Evolutionary conservation across 2,797 vertebrate genomes (phyloP), one percentile per base, ranked within the genome.

Genomic region (Gobio occitaniae): DNA sequence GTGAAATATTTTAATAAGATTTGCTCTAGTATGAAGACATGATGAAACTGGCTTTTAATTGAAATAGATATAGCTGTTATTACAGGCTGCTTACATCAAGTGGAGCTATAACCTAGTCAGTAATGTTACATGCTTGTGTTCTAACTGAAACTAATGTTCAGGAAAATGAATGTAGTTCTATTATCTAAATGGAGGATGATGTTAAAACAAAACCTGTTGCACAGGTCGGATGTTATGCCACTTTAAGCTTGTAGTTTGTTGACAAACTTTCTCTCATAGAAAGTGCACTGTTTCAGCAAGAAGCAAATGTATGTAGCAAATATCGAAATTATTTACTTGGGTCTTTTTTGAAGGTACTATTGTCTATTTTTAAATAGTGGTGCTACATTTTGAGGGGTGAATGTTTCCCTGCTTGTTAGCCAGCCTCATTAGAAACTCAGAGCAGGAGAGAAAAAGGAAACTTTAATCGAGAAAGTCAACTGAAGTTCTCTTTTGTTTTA

Each of bases 31-130:
- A n/a, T 80, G 82, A 66, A 80, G 65, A 83, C 70, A 61, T 29
- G 66, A 71, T 72, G 41, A 86, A 71, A 78, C 63, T 87, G 77
- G 83, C 85, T 80, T 88, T 89, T 89, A 85, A 83, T 80, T 78
- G 32, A 59, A 71, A 54, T 48, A 80, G n/a, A 80, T 48, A 78
- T 38, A 47, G 79, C 83, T 86, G 79, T 77, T 70, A 69, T 68
- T 29, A 41, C 36, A 63, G 17, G 65, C 56, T 32, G 56, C 84
- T 72, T 77, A 83, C 65, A 63, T 78, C 56, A 66, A 36, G 10
- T 29, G 29, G 29, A 80, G 48, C 65, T 75, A 32, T 63, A 56
- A 50, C 61, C 44, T 50, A 77, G 50, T 76, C 41, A 29, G 65
- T 68, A 13, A 81, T 85, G 56, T n/a, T 38, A 65, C 36, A 36